These are phyloP conservation scores for Mormyrops boulengeri DNA, from an alignment of 2,797 vertebrate species.

Conservation along the genomic window DNA sequence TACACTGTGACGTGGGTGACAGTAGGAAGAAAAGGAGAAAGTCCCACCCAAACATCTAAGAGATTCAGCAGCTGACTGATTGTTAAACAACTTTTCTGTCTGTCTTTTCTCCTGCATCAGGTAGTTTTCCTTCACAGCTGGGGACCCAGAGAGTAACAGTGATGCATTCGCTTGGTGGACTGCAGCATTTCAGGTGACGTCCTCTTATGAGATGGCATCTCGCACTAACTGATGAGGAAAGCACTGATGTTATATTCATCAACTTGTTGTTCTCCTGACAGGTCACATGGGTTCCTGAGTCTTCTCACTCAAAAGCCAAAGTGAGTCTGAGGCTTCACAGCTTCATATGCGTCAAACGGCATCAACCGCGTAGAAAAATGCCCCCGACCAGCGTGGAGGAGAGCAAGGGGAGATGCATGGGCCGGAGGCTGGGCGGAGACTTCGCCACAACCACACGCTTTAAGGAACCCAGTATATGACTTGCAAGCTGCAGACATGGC, in stretches of 20 bases:
- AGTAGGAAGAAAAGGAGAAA: neutral
- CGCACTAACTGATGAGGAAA: neutral
- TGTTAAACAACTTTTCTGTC: neutral
- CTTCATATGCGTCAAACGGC: conserved; percentile 19
- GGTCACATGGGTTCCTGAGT: neutral
- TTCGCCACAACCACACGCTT: neutral
- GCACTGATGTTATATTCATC: neutral
- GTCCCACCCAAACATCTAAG: neutral
- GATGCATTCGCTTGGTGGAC: neutral
- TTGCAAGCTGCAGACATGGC: neutral
- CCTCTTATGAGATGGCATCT: neutral
- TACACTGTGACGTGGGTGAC: neutral
- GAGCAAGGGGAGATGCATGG: neutral
- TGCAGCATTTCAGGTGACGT: neutral
- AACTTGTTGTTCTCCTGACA: neutral
- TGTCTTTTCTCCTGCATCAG: neutral
- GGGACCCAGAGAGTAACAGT: no score
- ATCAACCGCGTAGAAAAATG: neutral
- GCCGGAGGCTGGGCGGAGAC: neutral
- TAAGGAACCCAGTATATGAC: neutral
- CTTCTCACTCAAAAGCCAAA: neutral
- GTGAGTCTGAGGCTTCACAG: neutral
- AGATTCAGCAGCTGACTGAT: neutral
- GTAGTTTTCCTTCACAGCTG: neutral
- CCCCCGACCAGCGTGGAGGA: neutral